Evolutionary conservation across 2,113 vertebrate genomes (phyloP), one percentile per base, ranked within the genome.

Genomic region (Calyptommatus sinebrachiatus): DNA sequence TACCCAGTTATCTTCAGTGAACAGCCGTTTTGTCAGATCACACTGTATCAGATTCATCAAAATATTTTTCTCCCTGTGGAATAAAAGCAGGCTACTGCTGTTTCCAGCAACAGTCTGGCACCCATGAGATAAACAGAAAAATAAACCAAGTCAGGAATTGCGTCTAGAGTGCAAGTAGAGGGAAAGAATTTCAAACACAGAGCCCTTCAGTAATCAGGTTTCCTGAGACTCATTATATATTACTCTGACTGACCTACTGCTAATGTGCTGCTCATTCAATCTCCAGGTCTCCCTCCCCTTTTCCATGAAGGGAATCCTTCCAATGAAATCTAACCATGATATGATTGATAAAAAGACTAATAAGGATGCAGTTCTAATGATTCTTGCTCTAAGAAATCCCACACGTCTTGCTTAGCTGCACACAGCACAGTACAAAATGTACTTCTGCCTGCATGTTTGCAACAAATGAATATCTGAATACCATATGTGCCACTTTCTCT

Each of bases 121-220:
- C 48, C 78, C 0, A 0, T 7, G 41, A 88, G 77, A 81, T 80
- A 79, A 85, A 83, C 48, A 73, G 84, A 73, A 93, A 89, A 93
- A 77, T 84, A 90, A 88, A 85, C 48, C 8, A 63, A 92, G 22
- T 84, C 75, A 77, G 80, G 79, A 90, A 88, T 83, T 81, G 78
- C 71, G 71, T 78, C 84, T 88, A 90, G 85, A 88, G 88, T 89
- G 81, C 85, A 92, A 90, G 87, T 71, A 89, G 66, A 74, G 70
- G 69, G 70, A 83, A 88, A 71, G 84, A 88, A 90, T 92, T 86
- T 89, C 60, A 77, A 82, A 79, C 81, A 78, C 83, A 87, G 79
- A 83, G 81, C 85, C 80, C 76, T 83, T 78, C 75, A 78, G 76
- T 73, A 76, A 73, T 77, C 79, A 89, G 89, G 24, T 87, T 92